Conservation (phyloP, 1,140 invertebrate species). For the Drosophila asahinai region DNA sequence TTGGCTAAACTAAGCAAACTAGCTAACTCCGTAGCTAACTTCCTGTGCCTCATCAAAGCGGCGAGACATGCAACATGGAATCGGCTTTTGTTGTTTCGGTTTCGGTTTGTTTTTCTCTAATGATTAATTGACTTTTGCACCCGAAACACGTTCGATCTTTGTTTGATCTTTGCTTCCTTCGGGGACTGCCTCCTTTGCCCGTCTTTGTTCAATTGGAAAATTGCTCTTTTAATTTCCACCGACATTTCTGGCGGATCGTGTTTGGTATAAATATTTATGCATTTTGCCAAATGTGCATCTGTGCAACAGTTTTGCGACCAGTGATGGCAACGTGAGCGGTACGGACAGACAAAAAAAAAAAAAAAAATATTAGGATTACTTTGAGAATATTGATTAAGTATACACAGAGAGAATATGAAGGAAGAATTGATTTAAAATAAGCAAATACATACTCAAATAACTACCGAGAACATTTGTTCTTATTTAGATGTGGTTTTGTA, state of each 20-base stretch:
- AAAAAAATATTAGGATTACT: neutral
- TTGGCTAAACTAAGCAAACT: slow-evolving; percentile 29
- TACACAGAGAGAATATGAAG: no score
- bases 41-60: slow-evolving; percentile 43
- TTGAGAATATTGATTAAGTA: no score
- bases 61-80: slow-evolving; percentile 52
- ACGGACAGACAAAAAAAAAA: neutral
- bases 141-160: slow-evolving; percentile 75
- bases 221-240: slow-evolving; percentile 56
- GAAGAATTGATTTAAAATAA: no score
- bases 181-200: slow-evolving; percentile 11
- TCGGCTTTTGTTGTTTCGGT: slow-evolving; percentile 35
- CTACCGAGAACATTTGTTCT: no score
- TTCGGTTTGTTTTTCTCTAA: slow-evolving; percentile 61
- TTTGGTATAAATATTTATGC: slow-evolving; percentile 46
- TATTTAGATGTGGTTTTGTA: no score
- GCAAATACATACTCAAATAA: no score
- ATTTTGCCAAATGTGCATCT: slow-evolving; percentile 49
- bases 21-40: slow-evolving; percentile 16
- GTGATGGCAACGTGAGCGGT: slow-evolving; percentile 29
- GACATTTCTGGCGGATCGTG: slow-evolving; percentile 41
- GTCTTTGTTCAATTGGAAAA: slow-evolving; percentile 52
- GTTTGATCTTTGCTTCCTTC: slow-evolving; percentile 61
- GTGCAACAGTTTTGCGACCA: neutral
- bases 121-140: slow-evolving; percentile 82